Evolutionary conservation across 2,797 vertebrate species (phyloP).

Genomic region (Sebastes vulpes): DNA sequence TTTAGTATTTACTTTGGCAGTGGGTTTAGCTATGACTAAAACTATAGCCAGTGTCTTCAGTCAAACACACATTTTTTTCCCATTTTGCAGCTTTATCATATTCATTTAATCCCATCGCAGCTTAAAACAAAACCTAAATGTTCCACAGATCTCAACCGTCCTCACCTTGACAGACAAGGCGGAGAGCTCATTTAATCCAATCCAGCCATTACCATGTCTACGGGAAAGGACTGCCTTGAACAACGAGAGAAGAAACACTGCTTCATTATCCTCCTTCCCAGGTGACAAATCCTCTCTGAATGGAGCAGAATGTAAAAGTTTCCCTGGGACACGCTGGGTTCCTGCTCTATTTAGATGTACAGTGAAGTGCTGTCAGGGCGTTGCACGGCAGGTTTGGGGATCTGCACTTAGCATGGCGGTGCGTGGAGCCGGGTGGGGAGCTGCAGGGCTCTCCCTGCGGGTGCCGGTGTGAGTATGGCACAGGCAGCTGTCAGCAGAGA

Average conservation of each 20-base stretch:
- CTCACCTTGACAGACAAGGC: constrained; percentile 68
- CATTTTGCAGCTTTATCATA: constrained; percentile 46
- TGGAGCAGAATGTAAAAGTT: constrained; percentile 80
- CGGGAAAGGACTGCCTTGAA: constrained; percentile 66
- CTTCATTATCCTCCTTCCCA: constrained; percentile 78
- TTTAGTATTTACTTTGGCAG: constrained; percentile 4
- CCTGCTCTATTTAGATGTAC: constrained; percentile 81
- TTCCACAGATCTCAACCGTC: constrained; percentile 52
- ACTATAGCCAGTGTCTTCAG: neutral
- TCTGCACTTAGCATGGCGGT: constrained; percentile 64
- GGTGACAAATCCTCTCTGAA: constrained; percentile 84
- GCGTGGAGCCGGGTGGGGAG: constrained; percentile 87
- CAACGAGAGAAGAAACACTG: constrained; percentile 63
- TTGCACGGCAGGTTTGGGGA: constrained; percentile 64
- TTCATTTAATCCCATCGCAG: constrained; percentile 52
- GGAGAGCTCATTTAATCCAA: constrained; percentile 80
- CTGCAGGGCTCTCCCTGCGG: constrained; percentile 83
- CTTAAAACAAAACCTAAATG: constrained; percentile 56
- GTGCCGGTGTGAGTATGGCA: constrained; percentile 86
- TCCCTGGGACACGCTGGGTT: constrained; percentile 72
- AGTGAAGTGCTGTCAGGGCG: constrained; percentile 74
- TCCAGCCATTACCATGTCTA: constrained; percentile 73
- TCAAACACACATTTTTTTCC: constrained; percentile 6
- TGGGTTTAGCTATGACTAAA: neutral
- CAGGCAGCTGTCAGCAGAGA: constrained; percentile 95